phyloP scores from a whole-genome alignment of 2,113 vertebrate genomes.

The Anthoscopus minutus region DNA sequence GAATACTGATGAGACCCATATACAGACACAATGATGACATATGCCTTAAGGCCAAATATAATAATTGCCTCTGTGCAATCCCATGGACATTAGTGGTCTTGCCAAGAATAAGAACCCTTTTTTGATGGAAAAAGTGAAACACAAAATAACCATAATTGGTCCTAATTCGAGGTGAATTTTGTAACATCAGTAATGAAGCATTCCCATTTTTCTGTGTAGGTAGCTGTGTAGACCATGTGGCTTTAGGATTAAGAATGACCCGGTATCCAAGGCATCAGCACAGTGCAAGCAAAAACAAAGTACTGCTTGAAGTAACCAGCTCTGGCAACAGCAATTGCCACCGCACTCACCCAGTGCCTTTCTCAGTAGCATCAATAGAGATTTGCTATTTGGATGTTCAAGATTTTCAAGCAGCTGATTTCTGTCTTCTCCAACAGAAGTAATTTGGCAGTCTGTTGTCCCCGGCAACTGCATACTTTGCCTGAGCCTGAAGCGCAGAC shows the following conservation, averaged over 20 bases:
- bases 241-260: not conserved
- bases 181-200: not conserved
- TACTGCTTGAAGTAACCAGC: not conserved
- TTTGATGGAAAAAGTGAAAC: not conserved
- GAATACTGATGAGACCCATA: not conserved
- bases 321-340: not conserved
- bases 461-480: not conserved
- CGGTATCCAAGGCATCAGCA: not conserved
- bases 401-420: not conserved
- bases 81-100: not conserved
- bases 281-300: not conserved
- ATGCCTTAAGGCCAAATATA: not conserved
- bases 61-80: not conserved
- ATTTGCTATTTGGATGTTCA: not conserved
- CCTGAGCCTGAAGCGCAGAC: not conserved
- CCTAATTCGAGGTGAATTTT: not conserved
- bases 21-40: not conserved
- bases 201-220: not conserved
- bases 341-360: not conserved
- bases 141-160: not conserved
- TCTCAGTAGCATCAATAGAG: not conserved
- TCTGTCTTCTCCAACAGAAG: not conserved
- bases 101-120: not conserved
- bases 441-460: slow-evolving; percentile 1
- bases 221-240: not conserved